A percentile compares a stretch with the other conserved stretches of the same genome.
Evolutionary conservation across 1,140 invertebrate genomes (phyloP).

Genomic region (Oryctes rhinoceros): DNA sequence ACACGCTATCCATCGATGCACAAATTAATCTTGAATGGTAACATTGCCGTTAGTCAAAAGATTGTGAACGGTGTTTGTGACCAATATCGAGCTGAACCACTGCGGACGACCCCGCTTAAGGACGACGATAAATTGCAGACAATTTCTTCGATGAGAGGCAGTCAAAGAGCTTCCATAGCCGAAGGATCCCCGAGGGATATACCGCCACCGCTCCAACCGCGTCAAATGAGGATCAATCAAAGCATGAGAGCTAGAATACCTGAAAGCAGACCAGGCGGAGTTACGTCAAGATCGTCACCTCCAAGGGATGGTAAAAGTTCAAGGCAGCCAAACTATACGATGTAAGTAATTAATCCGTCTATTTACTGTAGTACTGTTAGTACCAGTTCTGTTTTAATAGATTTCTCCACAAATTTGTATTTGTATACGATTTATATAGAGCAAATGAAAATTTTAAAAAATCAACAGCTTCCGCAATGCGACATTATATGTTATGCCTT

Average conservation of each 20-base stretch:
- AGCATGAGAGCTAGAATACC: conserved; percentile 58
- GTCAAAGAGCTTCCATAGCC: conserved; percentile 51
- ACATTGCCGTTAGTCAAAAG: conserved; percentile 60
- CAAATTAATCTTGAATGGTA: conserved; percentile 63
- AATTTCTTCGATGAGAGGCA: conserved; percentile 38
- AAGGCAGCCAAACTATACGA: conserved; percentile 46
- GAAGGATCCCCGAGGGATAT: conserved; percentile 51
- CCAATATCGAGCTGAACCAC: conserved; percentile 52
- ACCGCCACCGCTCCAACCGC: conserved; percentile 58
- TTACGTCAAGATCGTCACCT: conserved; percentile 45
- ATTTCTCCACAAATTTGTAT: too few species aligned
- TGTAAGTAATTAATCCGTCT: conserved; percentile 50
- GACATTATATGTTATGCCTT: too few species aligned
- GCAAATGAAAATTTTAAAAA: too few species aligned
- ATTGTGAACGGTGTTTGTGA: conserved; percentile 51
- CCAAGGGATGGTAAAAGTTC: conserved; percentile 48
- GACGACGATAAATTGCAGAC: background rate
- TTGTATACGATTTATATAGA: too few species aligned
- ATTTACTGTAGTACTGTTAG: background rate
- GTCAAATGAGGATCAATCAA: conserved; percentile 59
- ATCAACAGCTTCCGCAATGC: too few species aligned
- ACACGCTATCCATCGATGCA: conserved; percentile 53
- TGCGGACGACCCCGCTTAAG: conserved; percentile 26
- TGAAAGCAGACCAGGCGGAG: conserved; percentile 46
- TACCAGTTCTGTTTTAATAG: too few species aligned